Conservation (phyloP, 2,888 invertebrate species). For the Amphimallon solstitiale region DNA sequence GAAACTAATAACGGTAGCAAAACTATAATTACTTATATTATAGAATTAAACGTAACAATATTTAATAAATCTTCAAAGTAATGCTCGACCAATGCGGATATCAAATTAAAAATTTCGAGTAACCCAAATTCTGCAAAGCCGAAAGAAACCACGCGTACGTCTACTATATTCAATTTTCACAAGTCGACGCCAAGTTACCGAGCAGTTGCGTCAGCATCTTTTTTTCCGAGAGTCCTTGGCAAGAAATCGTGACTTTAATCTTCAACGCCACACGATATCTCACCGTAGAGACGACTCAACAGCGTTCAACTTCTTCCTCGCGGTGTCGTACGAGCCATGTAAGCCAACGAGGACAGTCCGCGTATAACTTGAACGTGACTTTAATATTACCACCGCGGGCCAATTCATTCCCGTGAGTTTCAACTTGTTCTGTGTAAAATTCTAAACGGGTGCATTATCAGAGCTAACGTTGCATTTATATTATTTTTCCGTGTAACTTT, state of each 20-base stretch:
- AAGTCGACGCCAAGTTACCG: slow-evolving; percentile 11
- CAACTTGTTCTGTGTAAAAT: background rate
- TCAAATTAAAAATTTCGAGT: too few relatives aligned
- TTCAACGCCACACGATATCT: slow-evolving; percentile 32
- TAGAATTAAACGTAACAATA: too few relatives aligned
- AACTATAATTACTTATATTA: too few relatives aligned
- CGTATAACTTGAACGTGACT: slow-evolving; percentile 38
- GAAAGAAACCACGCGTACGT: too few relatives aligned
- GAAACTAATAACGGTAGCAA: too few relatives aligned
- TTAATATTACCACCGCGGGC: slow-evolving; percentile 43
- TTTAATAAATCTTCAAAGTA: too few relatives aligned
- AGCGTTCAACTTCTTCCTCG: background rate
- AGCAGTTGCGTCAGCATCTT: slow-evolving; percentile 16
- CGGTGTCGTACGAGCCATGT: background rate
- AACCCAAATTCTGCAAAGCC: too few relatives aligned
- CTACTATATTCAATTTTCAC: slow-evolving; percentile 37
- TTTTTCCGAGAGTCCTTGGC: slow-evolving; percentile 24
- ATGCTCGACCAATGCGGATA: too few relatives aligned
- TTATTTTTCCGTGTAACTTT: too few relatives aligned
- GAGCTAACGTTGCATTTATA: background rate
- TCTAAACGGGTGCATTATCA: too few relatives aligned
- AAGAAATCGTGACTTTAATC: slow-evolving; percentile 44
- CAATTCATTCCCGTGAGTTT: slow-evolving; percentile 8
- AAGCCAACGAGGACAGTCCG: background rate
- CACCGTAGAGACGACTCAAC: background rate